Evolutionary conservation across 2,888 invertebrate species (phyloP).

Genomic region (Nemotelus pantherinus): DNA sequence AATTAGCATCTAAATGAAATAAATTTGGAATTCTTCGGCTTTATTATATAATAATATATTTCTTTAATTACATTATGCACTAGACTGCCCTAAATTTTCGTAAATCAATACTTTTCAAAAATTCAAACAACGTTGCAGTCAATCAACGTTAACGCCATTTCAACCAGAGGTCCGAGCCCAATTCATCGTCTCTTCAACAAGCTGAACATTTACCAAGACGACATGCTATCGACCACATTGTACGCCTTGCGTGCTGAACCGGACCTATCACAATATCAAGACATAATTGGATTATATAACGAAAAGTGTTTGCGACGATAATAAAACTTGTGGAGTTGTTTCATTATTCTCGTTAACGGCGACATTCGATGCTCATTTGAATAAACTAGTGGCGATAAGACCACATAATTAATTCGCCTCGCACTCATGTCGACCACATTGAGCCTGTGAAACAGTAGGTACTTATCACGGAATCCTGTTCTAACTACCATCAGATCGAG

Average conservation of each 20-base stretch:
- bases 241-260: slow-evolving; percentile 42
- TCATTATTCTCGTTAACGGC: slow-evolving; percentile 8
- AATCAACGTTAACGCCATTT: slow-evolving; percentile 11
- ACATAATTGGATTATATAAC: slow-evolving; percentile 50
- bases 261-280: slow-evolving; percentile 45
- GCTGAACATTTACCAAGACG: slow-evolving; percentile 20
- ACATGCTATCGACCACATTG: neutral
- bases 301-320: slow-evolving; percentile 47
- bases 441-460: neutral
- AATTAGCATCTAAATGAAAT: too few species aligned
- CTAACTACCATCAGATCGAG: neutral
- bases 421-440: slow-evolving; percentile 6
- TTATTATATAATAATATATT: too few species aligned
- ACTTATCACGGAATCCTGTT: neutral
- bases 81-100: too few species aligned
- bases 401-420: slow-evolving; percentile 35
- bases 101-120: too few species aligned
- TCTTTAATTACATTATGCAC: too few species aligned
- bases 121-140: too few species aligned
- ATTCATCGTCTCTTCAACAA: slow-evolving; percentile 31
- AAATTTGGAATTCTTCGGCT: too few species aligned
- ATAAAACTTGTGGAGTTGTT: slow-evolving; percentile 24
- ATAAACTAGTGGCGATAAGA: slow-evolving; percentile 37
- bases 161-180: neutral
- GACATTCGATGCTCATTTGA: slow-evolving; percentile 26